Evolutionary conservation across 2,113 vertebrate species (phyloP).

Genomic region (Tonatia bakeri): DNA sequence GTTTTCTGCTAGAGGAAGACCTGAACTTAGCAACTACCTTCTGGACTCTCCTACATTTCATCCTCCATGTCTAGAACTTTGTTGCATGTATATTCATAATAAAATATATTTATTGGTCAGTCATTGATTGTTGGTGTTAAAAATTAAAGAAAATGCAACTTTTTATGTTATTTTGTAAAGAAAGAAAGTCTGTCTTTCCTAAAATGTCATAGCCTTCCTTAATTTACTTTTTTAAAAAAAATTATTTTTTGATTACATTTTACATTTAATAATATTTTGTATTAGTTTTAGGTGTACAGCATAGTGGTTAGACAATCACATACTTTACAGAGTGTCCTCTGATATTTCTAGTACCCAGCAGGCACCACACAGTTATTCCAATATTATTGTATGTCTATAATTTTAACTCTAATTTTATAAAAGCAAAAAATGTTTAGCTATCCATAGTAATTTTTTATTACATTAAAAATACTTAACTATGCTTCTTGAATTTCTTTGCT

Average conservation of each 20-base stretch:
- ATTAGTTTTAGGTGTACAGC: no score
- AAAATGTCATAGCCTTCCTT: background rate
- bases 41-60: background rate
- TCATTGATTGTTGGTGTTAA: background rate
- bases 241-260: no score
- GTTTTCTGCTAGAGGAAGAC: background rate
- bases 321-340: no score
- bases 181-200: background rate
- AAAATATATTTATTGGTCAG: background rate
- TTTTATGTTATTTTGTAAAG: background rate
- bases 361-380: no score
- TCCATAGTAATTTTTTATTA: background rate
- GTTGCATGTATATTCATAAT: background rate
- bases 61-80: background rate
- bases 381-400: no score
- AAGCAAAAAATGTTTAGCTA: background rate
- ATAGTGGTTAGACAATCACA: no score
- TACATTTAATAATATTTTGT: no score
- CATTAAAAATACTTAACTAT: background rate
- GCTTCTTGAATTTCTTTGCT: background rate
- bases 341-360: no score
- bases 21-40: background rate
- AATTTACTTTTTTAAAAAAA: background rate
- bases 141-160: background rate
- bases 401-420: background rate